A percentile compares a stretch with the other conserved stretches of the same genome.
Evolutionary conservation across 2,797 vertebrate genomes (phyloP).

Genomic region (Argyrosomus regius): DNA sequence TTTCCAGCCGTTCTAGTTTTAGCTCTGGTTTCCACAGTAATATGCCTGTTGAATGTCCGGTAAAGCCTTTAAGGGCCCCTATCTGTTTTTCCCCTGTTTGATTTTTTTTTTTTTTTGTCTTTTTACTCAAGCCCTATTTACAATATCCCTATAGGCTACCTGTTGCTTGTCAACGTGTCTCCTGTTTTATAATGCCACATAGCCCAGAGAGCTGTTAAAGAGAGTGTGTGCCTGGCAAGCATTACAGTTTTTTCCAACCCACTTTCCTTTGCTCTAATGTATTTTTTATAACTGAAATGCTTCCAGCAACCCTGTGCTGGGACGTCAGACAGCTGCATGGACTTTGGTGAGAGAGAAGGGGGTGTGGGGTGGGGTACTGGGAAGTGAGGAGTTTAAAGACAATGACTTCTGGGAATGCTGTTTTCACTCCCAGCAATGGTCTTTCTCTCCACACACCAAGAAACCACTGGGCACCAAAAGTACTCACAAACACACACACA

Average conservation of each 20-base stretch:
- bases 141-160: constrained; percentile 28
- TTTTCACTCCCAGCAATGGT: constrained; percentile 54
- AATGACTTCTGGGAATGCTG: constrained; percentile 73
- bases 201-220: constrained; percentile 50
- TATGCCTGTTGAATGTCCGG: constrained; percentile 1
- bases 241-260: constrained; percentile 21
- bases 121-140: constrained; percentile 8
- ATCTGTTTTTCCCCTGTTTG: neutral
- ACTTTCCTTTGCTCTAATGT: constrained; percentile 56
- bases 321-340: constrained; percentile 52
- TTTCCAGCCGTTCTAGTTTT: neutral
- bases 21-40: neutral
- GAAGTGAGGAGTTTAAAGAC: constrained; percentile 58
- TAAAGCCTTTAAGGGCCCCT: constrained; percentile 1
- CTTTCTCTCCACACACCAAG: constrained; percentile 54
- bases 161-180: constrained; percentile 53
- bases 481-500: constrained; percentile 21
- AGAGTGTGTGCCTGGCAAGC: constrained; percentile 57
- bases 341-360: constrained; percentile 1
- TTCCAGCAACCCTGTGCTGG: constrained; percentile 34
- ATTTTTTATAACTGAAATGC: constrained; percentile 63
- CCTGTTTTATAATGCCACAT: constrained; percentile 50
- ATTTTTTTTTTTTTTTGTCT: constrained; percentile 5
- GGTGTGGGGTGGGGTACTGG: constrained; percentile 28
- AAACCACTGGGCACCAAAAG: constrained; percentile 48